Conservation (phyloP, 2,888 invertebrate genomes). For the Sphaerophoria taeniata region DNA sequence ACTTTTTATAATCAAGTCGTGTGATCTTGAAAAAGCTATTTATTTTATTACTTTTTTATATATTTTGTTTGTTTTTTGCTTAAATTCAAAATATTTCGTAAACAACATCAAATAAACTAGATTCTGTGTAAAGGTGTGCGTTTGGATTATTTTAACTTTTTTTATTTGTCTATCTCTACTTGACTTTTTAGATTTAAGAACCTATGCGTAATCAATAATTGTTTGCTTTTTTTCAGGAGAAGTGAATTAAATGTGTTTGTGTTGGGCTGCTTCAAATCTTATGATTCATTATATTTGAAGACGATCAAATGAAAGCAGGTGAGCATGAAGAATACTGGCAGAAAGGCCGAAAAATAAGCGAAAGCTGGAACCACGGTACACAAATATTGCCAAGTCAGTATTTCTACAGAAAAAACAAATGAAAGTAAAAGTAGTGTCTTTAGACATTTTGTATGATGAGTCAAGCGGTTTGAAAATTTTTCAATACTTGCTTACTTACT, state of each 20-base stretch:
- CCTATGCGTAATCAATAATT: not conserved
- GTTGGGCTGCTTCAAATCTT: too few relatives aligned
- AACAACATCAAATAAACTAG: too few relatives aligned
- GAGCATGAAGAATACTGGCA: not conserved
- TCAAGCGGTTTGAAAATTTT: too few relatives aligned
- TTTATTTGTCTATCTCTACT: not conserved
- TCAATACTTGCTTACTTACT: too few relatives aligned
- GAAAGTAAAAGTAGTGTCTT: too few relatives aligned
- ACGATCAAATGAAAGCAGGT: not conserved
- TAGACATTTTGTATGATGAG: too few relatives aligned
- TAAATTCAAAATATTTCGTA: conserved; percentile 3
- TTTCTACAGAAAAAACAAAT: too few relatives aligned
- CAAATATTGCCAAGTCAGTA: too few relatives aligned
- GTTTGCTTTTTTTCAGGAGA: too few relatives aligned
- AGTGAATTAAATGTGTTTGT: too few relatives aligned
- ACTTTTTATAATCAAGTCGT: conserved; percentile 55
- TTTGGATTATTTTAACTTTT: conserved; percentile 17
- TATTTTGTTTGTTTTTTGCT: too few relatives aligned
- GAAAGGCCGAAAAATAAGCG: conserved; percentile 7
- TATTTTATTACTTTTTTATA: conserved; percentile 31
- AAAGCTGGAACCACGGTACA: not conserved
- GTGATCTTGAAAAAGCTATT: conserved; percentile 59
- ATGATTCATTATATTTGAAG: too few relatives aligned
- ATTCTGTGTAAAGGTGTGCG: conserved; percentile 1
- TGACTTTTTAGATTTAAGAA: not conserved